Evolutionary conservation across 1,140 invertebrate genomes (phyloP).

Genomic region (Drosophila chauvacae): DNA sequence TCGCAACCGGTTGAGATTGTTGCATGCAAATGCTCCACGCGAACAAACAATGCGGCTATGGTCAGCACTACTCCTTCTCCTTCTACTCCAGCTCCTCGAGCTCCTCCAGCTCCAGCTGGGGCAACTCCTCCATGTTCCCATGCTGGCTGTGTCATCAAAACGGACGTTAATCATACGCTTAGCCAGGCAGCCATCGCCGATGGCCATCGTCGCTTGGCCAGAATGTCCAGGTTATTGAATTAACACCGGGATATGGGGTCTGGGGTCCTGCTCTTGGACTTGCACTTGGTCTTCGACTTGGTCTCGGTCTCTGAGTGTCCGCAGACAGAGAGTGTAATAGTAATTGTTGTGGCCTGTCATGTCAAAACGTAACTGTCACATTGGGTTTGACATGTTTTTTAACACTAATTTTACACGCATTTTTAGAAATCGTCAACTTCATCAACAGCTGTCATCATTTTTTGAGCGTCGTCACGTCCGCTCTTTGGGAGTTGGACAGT

Average conservation of each 20-base stretch:
- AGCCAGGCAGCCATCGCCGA: constrained; percentile 73
- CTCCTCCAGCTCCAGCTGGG: constrained; percentile 8
- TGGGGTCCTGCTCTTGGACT: constrained; percentile 39
- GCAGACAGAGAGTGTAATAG: constrained; percentile 56
- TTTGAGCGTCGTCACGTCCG: constrained; percentile 76
- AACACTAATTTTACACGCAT: constrained; percentile 83
- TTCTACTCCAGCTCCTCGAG: constrained; percentile 13
- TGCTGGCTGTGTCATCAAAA: constrained; percentile 74
- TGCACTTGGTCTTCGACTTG: not conserved
- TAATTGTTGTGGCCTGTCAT: constrained; percentile 69
- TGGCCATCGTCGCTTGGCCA: constrained; percentile 51
- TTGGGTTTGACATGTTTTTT: constrained; percentile 82
- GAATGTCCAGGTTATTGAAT: constrained; percentile 76
- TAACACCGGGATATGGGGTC: constrained; percentile 44
- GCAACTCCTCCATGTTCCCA: constrained; percentile 30
- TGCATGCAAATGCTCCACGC: constrained; percentile 76
- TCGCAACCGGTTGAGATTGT: constrained; percentile 70
- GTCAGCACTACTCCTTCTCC: no score
- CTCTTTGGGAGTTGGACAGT: constrained; percentile 43
- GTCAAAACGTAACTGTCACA: constrained; percentile 80
- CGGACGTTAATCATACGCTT: constrained; percentile 82
- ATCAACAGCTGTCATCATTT: constrained; percentile 80
- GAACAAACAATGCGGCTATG: constrained; percentile 72
- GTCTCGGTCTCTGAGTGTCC: not conserved
- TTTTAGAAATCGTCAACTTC: constrained; percentile 83